Percentiles rank a stretch among this genome's conserved stretches.
Conservation (phyloP, 2,797 vertebrate genomes). For the Anniella stebbinsi region DNA sequence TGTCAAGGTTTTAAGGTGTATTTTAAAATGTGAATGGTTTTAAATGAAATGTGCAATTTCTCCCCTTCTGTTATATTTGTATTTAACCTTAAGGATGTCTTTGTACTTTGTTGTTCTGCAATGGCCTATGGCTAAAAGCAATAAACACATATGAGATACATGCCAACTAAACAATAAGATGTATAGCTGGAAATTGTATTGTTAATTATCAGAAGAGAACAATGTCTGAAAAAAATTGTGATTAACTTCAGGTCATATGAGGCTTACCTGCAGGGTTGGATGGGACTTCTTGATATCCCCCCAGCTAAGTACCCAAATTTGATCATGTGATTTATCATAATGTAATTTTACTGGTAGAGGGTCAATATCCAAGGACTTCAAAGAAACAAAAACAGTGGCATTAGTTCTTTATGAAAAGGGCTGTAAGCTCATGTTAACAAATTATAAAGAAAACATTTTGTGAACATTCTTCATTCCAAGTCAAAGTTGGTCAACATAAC, state of each 20-base stretch:
- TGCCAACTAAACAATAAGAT: background rate
- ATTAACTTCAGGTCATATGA: background rate
- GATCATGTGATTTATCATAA: constrained; percentile 98
- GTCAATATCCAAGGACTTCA: constrained; percentile 90
- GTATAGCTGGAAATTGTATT: background rate
- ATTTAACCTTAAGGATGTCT: no score
- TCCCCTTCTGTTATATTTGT: no score
- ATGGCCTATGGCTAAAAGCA: no score
- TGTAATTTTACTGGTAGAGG: constrained; percentile 90
- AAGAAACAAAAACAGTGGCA: constrained; percentile 53
- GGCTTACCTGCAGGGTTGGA: constrained; percentile 89
- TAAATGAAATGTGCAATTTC: no score
- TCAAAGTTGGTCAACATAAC: background rate
- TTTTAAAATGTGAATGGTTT: no score
- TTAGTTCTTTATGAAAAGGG: constrained; percentile 30
- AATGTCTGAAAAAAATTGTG: background rate
- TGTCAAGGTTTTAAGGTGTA: no score
- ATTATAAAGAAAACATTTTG: background rate
- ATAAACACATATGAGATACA: no score
- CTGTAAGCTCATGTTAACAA: background rate
- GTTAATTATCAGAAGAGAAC: background rate
- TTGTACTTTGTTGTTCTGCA: no score
- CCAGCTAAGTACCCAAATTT: constrained; percentile 96
- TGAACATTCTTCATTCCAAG: background rate
- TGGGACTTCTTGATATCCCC: constrained; percentile 85